Evolutionary conservation across 2,113 vertebrate genomes (phyloP).

Genomic region (Phyllostomus discolor): DNA sequence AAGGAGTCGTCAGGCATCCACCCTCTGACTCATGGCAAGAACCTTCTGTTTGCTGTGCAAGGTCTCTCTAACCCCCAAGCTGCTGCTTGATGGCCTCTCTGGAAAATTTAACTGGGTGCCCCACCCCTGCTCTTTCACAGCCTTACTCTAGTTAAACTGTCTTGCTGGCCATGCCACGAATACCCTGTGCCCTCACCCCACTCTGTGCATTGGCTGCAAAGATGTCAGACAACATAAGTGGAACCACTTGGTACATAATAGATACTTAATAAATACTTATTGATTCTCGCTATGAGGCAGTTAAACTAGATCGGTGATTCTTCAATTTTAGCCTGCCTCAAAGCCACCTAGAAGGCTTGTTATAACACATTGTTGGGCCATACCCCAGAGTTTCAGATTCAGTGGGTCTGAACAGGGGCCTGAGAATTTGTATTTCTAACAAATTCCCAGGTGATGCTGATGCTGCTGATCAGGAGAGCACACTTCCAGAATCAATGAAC

Average conservation of each 20-base stretch:
- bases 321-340: background rate
- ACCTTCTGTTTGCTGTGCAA: background rate
- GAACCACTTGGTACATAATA: background rate
- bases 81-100: background rate
- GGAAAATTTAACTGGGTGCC: background rate
- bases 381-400: background rate
- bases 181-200: background rate
- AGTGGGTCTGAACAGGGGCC: background rate
- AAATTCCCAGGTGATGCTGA: background rate
- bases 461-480: background rate
- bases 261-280: constrained; percentile 16
- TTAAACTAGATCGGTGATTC: background rate
- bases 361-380: background rate
- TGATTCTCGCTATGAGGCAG: background rate
- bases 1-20: background rate
- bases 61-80: background rate
- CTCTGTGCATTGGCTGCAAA: background rate
- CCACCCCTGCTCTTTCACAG: background rate
- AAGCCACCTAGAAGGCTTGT: background rate
- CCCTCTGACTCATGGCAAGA: background rate
- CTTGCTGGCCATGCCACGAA: background rate
- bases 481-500: background rate
- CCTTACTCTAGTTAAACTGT: background rate
- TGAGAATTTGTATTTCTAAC: background rate
- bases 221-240: background rate